A percentile compares a stretch with the other conserved stretches of the same genome.
phyloP scores from a whole-genome alignment of 2,797 vertebrate genomes.

The Acanthis flammea region DNA sequence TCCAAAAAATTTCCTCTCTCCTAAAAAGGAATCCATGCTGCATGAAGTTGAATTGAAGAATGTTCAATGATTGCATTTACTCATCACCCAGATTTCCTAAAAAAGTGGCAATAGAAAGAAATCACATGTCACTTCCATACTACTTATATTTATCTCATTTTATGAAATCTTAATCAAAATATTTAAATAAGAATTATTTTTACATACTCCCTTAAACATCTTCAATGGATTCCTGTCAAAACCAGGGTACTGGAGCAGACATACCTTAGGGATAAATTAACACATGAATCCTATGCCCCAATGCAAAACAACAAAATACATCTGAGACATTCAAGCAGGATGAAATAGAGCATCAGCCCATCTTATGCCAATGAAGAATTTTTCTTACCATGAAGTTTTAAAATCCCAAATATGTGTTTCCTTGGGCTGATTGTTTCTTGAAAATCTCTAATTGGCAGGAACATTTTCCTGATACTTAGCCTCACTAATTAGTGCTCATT shows the following conservation, averaged over 20 bases:
- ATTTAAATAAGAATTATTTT: not conserved
- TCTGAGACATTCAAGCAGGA: not conserved
- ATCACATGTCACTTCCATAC: rapidly evolving
- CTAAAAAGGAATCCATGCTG: not conserved
- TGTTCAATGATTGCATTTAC: not conserved
- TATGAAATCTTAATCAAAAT: not conserved
- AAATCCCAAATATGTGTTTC: not conserved
- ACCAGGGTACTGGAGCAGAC: not conserved
- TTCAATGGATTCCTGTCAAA: not conserved
- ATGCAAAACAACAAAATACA: not conserved
- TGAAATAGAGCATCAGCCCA: not conserved
- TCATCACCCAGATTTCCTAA: not conserved
- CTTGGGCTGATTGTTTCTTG: not conserved
- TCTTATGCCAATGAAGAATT: not conserved
- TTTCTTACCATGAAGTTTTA: not conserved
- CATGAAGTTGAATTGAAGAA: not conserved
- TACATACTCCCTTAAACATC: not conserved
- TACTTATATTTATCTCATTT: not conserved
- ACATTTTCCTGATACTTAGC: not conserved
- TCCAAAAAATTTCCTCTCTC: not conserved
- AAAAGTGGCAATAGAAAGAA: not conserved
- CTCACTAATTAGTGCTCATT: not conserved
- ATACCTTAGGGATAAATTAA: not conserved
- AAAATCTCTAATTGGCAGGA: not conserved
- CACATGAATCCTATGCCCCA: not conserved